phyloP scores from a whole-genome alignment of 2,888 invertebrate species.

The Apeira syringaria region DNA sequence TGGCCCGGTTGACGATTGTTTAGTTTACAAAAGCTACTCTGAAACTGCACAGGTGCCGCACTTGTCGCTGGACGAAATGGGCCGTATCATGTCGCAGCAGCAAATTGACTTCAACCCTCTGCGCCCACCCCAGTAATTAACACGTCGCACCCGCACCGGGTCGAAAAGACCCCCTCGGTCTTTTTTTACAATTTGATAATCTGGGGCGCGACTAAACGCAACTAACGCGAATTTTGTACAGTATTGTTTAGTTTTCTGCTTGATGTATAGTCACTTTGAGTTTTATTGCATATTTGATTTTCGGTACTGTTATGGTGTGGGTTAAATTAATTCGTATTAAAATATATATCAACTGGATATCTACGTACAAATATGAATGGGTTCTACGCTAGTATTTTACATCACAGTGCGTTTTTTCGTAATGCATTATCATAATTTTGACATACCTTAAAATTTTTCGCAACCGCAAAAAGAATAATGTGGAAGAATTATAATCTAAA shows the following conservation, averaged over 20 bases:
- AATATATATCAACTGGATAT: neutral
- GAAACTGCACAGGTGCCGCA: slow-evolving; percentile 79
- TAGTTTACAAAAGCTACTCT: slow-evolving; percentile 58
- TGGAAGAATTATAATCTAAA: too few relatives aligned
- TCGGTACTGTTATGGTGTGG: slow-evolving; percentile 1
- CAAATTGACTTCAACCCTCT: slow-evolving; percentile 85
- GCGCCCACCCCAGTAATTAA: slow-evolving; percentile 81
- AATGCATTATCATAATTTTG: too few relatives aligned
- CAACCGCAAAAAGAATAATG: too few relatives aligned
- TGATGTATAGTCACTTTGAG: slow-evolving; percentile 40
- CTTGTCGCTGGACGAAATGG: slow-evolving; percentile 84
- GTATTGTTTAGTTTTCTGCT: slow-evolving; percentile 56
- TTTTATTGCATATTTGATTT: slow-evolving; percentile 41
- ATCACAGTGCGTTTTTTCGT: too few relatives aligned
- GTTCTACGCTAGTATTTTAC: too few relatives aligned
- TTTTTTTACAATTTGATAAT: slow-evolving; percentile 81
- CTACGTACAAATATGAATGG: too few relatives aligned
- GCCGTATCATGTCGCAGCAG: slow-evolving; percentile 86
- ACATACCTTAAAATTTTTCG: too few relatives aligned
- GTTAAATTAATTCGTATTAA: neutral
- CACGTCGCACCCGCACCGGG: slow-evolving; percentile 59
- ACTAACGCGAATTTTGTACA: slow-evolving; percentile 55
- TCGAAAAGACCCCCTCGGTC: slow-evolving; percentile 68
- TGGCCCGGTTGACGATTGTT: slow-evolving; percentile 38
- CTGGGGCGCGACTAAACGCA: slow-evolving; percentile 77